A percentile compares a stretch with the other conserved stretches of the same genome.
These are phyloP conservation scores for Zosterops pallidus DNA, from an alignment of 2,113 vertebrate genomes.

Conservation along the genomic window DNA sequence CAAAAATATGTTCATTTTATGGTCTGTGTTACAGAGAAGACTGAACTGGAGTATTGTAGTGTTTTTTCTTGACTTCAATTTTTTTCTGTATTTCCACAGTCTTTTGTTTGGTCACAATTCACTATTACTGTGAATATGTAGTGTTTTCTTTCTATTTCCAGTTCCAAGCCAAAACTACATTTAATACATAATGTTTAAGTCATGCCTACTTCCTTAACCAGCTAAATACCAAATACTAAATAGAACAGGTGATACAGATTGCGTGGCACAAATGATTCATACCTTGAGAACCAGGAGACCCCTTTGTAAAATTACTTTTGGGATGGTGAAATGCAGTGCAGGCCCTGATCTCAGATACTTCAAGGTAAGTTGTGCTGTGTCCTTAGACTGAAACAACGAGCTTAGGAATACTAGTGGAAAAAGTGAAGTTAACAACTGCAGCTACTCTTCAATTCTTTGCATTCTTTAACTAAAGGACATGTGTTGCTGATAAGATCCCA, in stretches of 20 bases:
- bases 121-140: neutral
- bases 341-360: neutral
- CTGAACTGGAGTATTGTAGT: neutral
- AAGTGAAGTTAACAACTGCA: neutral
- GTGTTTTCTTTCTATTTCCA: neutral
- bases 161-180: neutral
- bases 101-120: neutral
- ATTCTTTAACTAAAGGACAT: neutral
- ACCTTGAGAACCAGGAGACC: neutral
- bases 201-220: neutral
- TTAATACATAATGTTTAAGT: neutral
- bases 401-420: neutral
- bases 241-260: neutral
- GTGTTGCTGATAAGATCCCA: neutral
- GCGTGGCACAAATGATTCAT: neutral
- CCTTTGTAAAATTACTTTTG: neutral
- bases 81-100: neutral
- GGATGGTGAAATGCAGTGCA: neutral
- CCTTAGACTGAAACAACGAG: neutral
- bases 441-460: neutral
- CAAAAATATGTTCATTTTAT: slow-evolving; percentile 7
- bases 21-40: neutral
- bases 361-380: neutral
- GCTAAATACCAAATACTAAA: neutral
- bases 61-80: neutral